Conservation (phyloP, 2,888 invertebrate species). For the Drosophila paramelanica region DNA sequence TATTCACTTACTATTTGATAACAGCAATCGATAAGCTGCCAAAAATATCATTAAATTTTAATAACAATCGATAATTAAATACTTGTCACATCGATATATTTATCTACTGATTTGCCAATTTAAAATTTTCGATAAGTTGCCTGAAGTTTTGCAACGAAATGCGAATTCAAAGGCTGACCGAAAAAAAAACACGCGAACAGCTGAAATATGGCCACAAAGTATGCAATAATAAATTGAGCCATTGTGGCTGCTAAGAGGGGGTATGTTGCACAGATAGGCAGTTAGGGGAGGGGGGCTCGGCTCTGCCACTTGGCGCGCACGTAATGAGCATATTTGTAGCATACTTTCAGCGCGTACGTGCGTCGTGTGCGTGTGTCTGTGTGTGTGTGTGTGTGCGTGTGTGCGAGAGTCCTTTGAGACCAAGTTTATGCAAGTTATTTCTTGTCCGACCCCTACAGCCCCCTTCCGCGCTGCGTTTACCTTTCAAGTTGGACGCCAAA, state of each 20-base stretch:
- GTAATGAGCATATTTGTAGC: constrained; percentile 80
- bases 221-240: constrained; percentile 78
- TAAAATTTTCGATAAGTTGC: not conserved
- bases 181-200: constrained; percentile 18
- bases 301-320: constrained; percentile 65
- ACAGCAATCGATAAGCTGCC: no score
- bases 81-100: not conserved
- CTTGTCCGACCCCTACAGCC: constrained; percentile 20
- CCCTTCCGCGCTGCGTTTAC: constrained; percentile 19
- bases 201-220: constrained; percentile 69
- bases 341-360: constrained; percentile 67
- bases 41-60: not conserved
- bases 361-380: constrained; percentile 21
- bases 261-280: not conserved
- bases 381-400: constrained; percentile 13
- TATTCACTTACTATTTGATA: no score
- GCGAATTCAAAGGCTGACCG: constrained; percentile 23
- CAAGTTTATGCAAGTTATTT: constrained; percentile 77
- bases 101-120: not conserved
- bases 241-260: constrained; percentile 57
- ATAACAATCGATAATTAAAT: not conserved
- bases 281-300: constrained; percentile 12
- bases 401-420: constrained; percentile 64
- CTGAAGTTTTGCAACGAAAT: constrained; percentile 28
- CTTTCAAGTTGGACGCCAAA: constrained; percentile 53